Evolutionary conservation across 92 coral and sea anemone species (phyloP).

Genomic region (Nematostella vectensis): DNA sequence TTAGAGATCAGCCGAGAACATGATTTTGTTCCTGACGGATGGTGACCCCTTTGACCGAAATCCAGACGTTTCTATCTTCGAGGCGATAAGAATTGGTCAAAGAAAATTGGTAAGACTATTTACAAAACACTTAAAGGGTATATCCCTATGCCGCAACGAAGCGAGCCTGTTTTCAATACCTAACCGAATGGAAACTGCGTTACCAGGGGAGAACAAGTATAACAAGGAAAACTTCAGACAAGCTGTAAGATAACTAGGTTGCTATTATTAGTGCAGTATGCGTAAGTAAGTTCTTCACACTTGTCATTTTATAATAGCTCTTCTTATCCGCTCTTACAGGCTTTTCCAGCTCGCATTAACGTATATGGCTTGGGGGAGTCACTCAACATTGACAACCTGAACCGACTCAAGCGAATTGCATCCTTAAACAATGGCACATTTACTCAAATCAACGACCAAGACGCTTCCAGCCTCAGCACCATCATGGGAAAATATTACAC

Average conservation of each 20-base stretch:
- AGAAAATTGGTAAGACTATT: conserved; percentile 20
- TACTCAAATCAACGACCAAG: conserved; percentile 27
- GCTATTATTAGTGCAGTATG: no score
- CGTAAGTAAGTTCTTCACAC: no score
- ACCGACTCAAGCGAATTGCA: conserved; percentile 31
- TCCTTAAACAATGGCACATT: conserved; percentile 30
- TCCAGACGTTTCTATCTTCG: conserved; percentile 13
- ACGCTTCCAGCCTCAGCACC: conserved; percentile 16
- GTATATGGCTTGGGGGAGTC: conserved; percentile 57
- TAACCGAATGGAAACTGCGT: no score
- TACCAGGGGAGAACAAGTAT: no score
- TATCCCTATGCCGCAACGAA: no score
- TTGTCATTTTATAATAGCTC: no score
- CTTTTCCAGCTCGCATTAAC: conserved; percentile 28
- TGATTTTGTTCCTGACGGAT: conserved; percentile 66
- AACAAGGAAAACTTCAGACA: no score
- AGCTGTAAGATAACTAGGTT: no score
- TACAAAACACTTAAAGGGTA: no score
- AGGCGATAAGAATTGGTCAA: conserved; percentile 40
- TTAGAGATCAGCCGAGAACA: conserved; percentile 7
- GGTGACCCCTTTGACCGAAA: conserved; percentile 43
- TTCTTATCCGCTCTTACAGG: no score
- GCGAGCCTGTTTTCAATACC: no score
- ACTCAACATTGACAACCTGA: conserved; percentile 9
- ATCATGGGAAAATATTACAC: conserved; percentile 55